These are phyloP conservation scores for Sarcophaga rosellei DNA, from an alignment of 2,888 invertebrate genomes.

Conservation along the genomic window DNA sequence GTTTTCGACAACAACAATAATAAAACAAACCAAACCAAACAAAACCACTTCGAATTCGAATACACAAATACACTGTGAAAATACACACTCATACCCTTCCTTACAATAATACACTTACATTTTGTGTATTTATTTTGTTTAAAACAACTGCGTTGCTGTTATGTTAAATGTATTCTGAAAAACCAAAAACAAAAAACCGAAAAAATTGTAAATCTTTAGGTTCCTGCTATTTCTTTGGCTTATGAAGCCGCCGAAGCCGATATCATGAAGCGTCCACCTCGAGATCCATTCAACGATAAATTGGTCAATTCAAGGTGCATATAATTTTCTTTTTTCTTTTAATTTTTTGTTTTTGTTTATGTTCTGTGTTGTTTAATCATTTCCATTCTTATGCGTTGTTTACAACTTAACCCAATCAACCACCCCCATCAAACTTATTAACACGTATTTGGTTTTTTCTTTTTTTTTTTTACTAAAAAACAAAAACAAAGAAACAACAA, in stretches of 20 bases:
- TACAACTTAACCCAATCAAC: constrained; percentile 19
- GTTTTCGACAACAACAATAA: constrained; percentile 1
- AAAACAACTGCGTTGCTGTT: constrained; percentile 37
- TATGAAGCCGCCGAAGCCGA: constrained; percentile 93
- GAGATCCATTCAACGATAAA: constrained; percentile 92
- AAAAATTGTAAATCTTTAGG: constrained; percentile 76
- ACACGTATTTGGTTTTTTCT: constrained; percentile 2
- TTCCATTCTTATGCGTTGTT: constrained; percentile 23
- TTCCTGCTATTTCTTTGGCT: constrained; percentile 93
- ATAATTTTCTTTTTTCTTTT: constrained; percentile 59
- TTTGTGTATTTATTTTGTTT: constrained; percentile 6
- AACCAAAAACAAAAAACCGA: not conserved
- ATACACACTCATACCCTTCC: constrained; percentile 2
- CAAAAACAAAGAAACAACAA: constrained; percentile 29
- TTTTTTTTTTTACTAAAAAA: constrained; percentile 31
- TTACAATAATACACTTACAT: not conserved
- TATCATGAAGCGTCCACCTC: constrained; percentile 93
- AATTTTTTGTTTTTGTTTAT: constrained; percentile 11
- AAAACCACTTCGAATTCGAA: not conserved
- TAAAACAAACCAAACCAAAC: not conserved
- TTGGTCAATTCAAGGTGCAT: constrained; percentile 86
- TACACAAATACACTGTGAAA: constrained; percentile 3
- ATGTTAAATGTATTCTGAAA: constrained; percentile 31
- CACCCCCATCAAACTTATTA: constrained; percentile 39
- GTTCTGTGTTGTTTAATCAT: constrained; percentile 40